Percentiles rank a stretch among this genome's conserved stretches.
These are phyloP conservation scores for Cavia porcellus DNA, from an alignment of 2,113 vertebrate genomes.

Conservation along the genomic window DNA sequence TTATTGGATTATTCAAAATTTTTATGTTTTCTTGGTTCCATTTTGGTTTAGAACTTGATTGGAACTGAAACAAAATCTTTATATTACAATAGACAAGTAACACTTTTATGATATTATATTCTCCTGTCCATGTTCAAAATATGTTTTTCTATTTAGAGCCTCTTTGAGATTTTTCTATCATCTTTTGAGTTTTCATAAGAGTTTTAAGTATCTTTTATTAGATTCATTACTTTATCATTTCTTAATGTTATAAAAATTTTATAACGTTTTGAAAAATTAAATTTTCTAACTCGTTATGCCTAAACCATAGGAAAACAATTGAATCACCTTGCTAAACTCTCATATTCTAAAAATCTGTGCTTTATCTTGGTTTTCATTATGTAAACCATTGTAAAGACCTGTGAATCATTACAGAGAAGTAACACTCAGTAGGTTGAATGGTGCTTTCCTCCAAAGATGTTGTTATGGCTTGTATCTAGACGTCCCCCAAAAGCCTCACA, in stretches of 20 bases:
- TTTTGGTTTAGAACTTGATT: background rate
- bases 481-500: too few species aligned
- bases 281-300: slow-evolving; percentile 22
- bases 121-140: background rate
- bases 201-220: slow-evolving; percentile 39
- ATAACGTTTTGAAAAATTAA: slow-evolving; percentile 20
- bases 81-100: background rate
- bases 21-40: background rate
- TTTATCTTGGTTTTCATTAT: slow-evolving; percentile 1
- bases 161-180: slow-evolving; percentile 34
- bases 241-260: background rate
- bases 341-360: slow-evolving; percentile 1
- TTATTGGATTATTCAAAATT: background rate
- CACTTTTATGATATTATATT: background rate
- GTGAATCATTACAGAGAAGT: background rate
- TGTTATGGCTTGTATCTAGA: background rate
- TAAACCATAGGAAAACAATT: slow-evolving; percentile 17
- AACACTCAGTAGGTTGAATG: background rate
- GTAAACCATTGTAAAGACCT: background rate
- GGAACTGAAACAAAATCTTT: background rate
- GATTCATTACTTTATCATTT: slow-evolving; percentile 9
- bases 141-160: slow-evolving; percentile 21
- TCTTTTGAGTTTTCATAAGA: slow-evolving; percentile 20
- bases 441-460: background rate
- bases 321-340: slow-evolving; percentile 23